Conservation (phyloP, 1,140 invertebrate genomes). For the Meloidogyne hapla region DNA sequence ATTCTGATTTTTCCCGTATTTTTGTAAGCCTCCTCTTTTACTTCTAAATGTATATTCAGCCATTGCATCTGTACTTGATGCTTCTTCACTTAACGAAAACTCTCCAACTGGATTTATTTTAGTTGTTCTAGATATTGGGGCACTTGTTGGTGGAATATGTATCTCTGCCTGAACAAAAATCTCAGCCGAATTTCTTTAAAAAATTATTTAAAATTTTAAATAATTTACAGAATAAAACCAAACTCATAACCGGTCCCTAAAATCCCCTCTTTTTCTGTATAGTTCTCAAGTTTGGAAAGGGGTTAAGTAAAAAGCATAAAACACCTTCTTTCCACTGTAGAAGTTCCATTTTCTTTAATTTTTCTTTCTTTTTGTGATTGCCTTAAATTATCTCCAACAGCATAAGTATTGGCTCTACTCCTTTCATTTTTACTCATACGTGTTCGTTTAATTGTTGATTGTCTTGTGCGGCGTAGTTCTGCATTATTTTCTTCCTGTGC, state of each 20-base stretch:
- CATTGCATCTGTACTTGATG: constrained; percentile 12
- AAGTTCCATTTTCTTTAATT: background rate
- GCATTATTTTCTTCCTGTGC: constrained; percentile 20
- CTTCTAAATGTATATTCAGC: constrained; percentile 9
- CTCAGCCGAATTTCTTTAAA: background rate
- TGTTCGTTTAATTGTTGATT: constrained; percentile 10
- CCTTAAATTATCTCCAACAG: background rate
- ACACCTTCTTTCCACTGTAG: background rate
- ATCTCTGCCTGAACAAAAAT: background rate
- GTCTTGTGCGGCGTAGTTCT: constrained; percentile 21
- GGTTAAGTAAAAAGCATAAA: background rate
- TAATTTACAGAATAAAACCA: too few relatives aligned
- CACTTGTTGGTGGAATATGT: background rate
- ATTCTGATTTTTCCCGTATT: background rate
- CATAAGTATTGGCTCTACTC: background rate
- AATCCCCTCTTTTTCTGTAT: too few relatives aligned
- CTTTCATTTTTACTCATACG: background rate
- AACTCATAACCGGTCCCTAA: too few relatives aligned
- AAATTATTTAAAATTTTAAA: background rate
- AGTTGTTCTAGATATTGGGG: background rate
- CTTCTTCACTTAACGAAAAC: background rate
- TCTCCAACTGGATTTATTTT: background rate
- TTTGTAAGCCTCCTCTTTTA: background rate
- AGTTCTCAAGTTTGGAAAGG: too few relatives aligned
- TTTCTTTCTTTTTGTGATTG: background rate